Evolutionary conservation across 2,888 invertebrate species (phyloP), one percentile per base, ranked within the genome.

Genomic region (Drosophila fungiperda): DNA sequence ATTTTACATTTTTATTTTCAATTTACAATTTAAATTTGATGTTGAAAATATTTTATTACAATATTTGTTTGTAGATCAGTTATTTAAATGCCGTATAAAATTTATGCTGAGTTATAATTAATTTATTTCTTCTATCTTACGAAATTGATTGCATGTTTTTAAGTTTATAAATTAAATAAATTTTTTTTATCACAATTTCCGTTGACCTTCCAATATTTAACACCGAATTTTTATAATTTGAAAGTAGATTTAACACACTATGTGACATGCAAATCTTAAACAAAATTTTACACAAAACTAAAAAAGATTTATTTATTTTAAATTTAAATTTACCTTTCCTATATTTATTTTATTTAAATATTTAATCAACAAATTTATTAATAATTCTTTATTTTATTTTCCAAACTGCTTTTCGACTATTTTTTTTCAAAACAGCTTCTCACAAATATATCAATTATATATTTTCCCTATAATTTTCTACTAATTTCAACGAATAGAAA

Each of bases 401-500:
- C 12, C 12, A 45, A 45, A 7, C 42, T 45, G 15, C 7, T 23
- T 7, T 23, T 45, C 1, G 15, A 45, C 45, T 12, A 15, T 15
- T 15, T 29, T 29, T 29, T 29, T 29, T 29, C 29, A 29, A 29
- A 29, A 29, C 29, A 29, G 29, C 15, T 23, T 15, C 45, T 45
- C 8, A 15, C 1, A 45, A 20, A 32, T 6, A 32, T 29, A 33
- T 20, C 45, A 17, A 26, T 38, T 29, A 40, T 20, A 40, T 12
- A 61, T 62, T 50, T 63, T 29, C 15, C 23, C 5, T 6, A 36
- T 32, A 32, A 54, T 60, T 55, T 32, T 42, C 32, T n/a, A 61
- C 35, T 15, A 57, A 74, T 68, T 68, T 57, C 35, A 23, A 23
- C 0, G 35, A n/a, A 42, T 57, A 57, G 45, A 40, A 36, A 66